Evolutionary conservation across 1,140 invertebrate species (phyloP), one percentile per base, ranked within the genome.

Genomic region (Samia ricini): DNA sequence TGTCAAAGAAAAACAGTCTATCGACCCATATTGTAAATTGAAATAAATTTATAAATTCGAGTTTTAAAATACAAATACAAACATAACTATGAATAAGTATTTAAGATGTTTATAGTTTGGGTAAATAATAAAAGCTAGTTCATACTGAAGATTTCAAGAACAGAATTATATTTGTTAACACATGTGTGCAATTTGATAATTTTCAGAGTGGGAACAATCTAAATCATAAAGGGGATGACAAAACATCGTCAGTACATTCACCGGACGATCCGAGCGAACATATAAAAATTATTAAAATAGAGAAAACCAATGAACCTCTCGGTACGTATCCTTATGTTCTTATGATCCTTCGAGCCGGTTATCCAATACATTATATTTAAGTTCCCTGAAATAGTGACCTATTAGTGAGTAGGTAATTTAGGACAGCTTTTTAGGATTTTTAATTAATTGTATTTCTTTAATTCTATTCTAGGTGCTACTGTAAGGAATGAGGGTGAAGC

Each of bases 281-380:
- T 79, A 97, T 99, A 64, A 97, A 97, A 83, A 97, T 99, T 78
- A 98, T 99, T 61, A 96, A 96, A 90, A 98, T 99, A 76, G 97
- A 99, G 89, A 99, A 99, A 91, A 98, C 97, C 59, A 97, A 97
- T 85, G 97, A 99, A 91, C 98, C 98, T 54, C 91, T 99, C 84
- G 97, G 90, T 91, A 64, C 82, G 79, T 74, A 21, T 24, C 2
- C 23, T 26, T 29, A 29, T 29, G 1, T 29, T 29, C 10, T 29
- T 2, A 29, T 29, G 26, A 10, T 29, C 26, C 26, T 29, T 29
- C 26, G 26, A 29, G 4, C 26, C 26, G 10, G 10, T 2, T 29
- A 10, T 29, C n/a, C n/a, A n/a, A n/a, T 42, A 15, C 33, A 15
- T 42, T 42, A 0, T 15, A 15, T 15, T 42, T 42, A 15, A 4